Evolutionary conservation across 2,113 vertebrate species (phyloP).

Genomic region (Oxyura jamaicensis): DNA sequence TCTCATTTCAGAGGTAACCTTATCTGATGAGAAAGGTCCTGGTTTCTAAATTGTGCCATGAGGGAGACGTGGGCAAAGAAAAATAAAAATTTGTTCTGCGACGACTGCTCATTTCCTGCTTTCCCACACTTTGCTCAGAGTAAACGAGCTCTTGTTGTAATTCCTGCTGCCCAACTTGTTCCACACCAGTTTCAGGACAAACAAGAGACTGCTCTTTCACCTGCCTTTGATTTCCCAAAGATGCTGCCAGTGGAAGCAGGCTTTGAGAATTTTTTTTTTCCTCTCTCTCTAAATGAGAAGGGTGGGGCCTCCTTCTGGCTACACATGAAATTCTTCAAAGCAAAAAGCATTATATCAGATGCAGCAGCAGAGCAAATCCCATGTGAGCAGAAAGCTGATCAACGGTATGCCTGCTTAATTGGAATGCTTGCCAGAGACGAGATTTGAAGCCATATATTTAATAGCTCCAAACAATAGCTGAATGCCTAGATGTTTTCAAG

Average conservation of each 20-base stretch:
- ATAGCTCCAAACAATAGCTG: constrained; percentile 53
- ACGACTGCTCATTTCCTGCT: constrained; percentile 1
- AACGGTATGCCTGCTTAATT: constrained; percentile 67
- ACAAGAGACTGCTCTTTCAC: constrained; percentile 39
- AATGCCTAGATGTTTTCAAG: constrained; percentile 15
- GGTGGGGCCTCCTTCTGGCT: constrained; percentile 46
- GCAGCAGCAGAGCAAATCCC: constrained; percentile 57
- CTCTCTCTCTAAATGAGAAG: background rate
- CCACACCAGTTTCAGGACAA: constrained; percentile 50
- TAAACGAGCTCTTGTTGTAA: constrained; percentile 35
- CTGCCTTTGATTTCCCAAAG: constrained; percentile 39
- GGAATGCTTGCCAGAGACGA: constrained; percentile 48
- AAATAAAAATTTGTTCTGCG: constrained; percentile 5
- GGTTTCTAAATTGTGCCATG: background rate
- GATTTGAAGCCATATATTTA: constrained; percentile 36
- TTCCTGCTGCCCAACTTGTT: constrained; percentile 44
- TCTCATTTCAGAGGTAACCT: constrained; percentile 33
- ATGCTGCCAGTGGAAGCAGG: background rate
- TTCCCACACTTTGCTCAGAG: constrained; percentile 37
- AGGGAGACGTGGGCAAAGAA: background rate
- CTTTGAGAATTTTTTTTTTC: constrained; percentile 2
- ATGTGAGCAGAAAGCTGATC: constrained; percentile 70
- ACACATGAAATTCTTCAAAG: constrained; percentile 27
- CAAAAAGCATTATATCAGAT: constrained; percentile 38
- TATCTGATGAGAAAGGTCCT: constrained; percentile 36